Conservation (phyloP, 2,797 vertebrate species). For the Lycodopsis pacificus region DNA sequence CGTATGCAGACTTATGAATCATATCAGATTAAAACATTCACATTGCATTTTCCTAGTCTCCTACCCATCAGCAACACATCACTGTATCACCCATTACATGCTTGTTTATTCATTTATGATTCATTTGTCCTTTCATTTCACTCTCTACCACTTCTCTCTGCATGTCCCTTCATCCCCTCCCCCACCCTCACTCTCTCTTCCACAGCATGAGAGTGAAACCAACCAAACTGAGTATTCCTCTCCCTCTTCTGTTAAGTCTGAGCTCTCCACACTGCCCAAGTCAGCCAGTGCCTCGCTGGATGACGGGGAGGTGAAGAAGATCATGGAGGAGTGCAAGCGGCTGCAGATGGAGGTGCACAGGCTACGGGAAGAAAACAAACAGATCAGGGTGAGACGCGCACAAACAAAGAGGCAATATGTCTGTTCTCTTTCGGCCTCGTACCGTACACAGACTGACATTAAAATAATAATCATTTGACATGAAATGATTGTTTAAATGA, state of each 20-base stretch:
- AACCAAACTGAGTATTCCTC: slow-evolving; percentile 91
- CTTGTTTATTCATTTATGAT: slow-evolving; percentile 52
- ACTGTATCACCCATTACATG: slow-evolving; percentile 51
- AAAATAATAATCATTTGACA: not conserved
- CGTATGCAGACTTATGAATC: not conserved
- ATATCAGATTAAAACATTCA: slow-evolving; percentile 7
- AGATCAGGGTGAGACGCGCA: slow-evolving; percentile 87
- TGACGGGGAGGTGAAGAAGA: slow-evolving; percentile 92
- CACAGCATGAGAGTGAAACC: slow-evolving; percentile 93
- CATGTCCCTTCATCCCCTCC: slow-evolving; percentile 33
- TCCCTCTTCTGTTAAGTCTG: slow-evolving; percentile 89
- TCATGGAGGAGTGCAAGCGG: slow-evolving; percentile 95
- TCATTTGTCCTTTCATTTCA: slow-evolving; percentile 55
- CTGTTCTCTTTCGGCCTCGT: not conserved
- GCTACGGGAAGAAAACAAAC: slow-evolving; percentile 94
- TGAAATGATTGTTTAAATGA: not conserved
- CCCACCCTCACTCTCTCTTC: slow-evolving; percentile 58
- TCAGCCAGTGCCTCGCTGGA: slow-evolving; percentile 91
- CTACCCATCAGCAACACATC: slow-evolving; percentile 31
- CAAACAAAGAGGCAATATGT: slow-evolving; percentile 2
- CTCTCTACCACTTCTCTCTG: slow-evolving; percentile 37
- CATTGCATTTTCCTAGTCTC: slow-evolving; percentile 12
- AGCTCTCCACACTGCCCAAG: slow-evolving; percentile 88
- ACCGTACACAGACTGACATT: not conserved
- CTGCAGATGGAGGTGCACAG: slow-evolving; percentile 94